phyloP scores from a whole-genome alignment of 2,797 vertebrate genomes.

The Anabacerthia variegaticeps region DNA sequence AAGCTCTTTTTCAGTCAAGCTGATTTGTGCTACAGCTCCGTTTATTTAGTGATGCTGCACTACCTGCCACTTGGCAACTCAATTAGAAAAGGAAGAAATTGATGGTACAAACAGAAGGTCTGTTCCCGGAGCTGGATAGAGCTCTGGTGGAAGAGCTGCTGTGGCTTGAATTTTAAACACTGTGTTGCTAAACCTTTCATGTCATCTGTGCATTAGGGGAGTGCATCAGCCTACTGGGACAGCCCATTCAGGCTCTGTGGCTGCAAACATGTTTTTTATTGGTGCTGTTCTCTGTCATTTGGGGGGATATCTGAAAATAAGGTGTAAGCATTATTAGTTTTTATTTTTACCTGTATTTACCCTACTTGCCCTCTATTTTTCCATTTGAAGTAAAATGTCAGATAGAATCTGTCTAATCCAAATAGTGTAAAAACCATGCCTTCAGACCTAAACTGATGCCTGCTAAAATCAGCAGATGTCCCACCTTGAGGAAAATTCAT shows the following conservation, averaged over 20 bases:
- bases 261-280: rapidly evolving
- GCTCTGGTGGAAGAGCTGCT: background rate
- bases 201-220: rapidly evolving
- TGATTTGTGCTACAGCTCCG: rapidly evolving
- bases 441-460: background rate
- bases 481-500: background rate
- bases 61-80: background rate
- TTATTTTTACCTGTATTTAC: background rate
- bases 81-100: background rate
- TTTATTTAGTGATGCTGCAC: background rate
- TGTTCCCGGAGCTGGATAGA: background rate
- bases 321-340: background rate
- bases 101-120: background rate
- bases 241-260: rapidly evolving
- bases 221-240: too few relatives aligned
- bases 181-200: rapidly evolving
- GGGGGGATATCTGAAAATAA: background rate
- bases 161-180: background rate
- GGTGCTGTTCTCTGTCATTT: rapidly evolving
- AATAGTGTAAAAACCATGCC: rapidly evolving
- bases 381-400: background rate
- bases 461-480: background rate
- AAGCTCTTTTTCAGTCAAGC: background rate
- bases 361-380: background rate
- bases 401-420: background rate